Percentiles rank a stretch among this genome's conserved stretches.
phyloP scores from a whole-genome alignment of 2,113 vertebrate species.

The Promerops cafer region DNA sequence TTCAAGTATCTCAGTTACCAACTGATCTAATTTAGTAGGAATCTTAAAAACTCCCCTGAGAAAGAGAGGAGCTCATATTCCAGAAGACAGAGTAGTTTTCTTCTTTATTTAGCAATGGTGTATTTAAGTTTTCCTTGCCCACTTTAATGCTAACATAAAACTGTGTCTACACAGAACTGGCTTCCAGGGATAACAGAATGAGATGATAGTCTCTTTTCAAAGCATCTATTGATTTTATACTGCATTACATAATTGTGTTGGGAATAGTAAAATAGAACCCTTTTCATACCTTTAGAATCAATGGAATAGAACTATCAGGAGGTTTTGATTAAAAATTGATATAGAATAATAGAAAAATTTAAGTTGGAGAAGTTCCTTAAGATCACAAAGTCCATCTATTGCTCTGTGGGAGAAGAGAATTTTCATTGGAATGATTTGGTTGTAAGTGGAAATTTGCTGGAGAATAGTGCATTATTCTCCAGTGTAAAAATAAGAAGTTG shows the following conservation, averaged over 20 bases:
- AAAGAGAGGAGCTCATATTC: not conserved
- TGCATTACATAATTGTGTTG: not conserved
- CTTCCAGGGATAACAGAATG: not conserved
- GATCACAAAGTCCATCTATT: not conserved
- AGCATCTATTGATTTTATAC: not conserved
- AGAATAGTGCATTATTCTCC: not conserved
- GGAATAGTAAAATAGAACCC: not conserved
- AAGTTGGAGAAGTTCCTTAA: not conserved
- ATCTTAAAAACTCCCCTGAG: not conserved
- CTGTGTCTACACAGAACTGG: not conserved
- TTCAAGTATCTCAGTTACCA: not conserved
- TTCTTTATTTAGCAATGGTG: not conserved
- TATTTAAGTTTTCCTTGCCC: not conserved
- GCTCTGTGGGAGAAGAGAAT: not conserved
- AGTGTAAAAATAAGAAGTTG: not conserved
- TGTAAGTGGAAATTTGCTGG: not conserved
- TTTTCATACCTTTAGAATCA: not conserved
- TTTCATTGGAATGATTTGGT: not conserved
- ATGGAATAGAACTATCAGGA: not conserved
- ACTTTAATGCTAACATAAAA: not conserved
- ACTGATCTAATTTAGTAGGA: not conserved
- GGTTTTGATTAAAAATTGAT: not conserved
- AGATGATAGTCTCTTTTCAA: not conserved
- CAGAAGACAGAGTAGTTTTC: not conserved
- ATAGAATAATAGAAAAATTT: not conserved